Evolutionary conservation across 2,113 vertebrate species (phyloP).

Genomic region (Sceloporus tristichus): DNA sequence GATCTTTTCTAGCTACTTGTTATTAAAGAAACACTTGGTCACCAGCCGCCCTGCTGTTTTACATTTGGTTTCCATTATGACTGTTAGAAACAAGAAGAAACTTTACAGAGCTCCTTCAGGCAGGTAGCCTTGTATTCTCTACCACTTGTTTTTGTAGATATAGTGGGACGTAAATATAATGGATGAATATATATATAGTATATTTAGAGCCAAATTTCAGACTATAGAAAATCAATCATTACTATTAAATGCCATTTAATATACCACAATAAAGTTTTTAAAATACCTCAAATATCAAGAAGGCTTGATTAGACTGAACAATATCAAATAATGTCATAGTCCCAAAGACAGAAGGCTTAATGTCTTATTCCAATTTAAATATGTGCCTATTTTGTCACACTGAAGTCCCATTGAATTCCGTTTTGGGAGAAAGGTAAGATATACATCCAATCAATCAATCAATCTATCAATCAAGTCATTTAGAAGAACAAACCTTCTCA

Average conservation of each 20-base stretch:
- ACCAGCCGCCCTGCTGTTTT: constrained; percentile 5
- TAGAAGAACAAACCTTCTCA: not conserved
- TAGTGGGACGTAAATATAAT: not conserved
- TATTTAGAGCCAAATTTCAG: not conserved
- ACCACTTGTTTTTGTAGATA: constrained; percentile 13
- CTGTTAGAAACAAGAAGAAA: not conserved
- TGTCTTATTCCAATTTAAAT: not conserved
- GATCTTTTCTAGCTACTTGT: constrained; percentile 26
- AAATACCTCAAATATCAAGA: constrained; percentile 1
- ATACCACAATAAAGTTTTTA: constrained; percentile 16
- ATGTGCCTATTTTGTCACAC: no score
- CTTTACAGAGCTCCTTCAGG: constrained; percentile 16
- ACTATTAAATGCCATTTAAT: constrained; percentile 30
- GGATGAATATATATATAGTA: not conserved
- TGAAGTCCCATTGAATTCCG: no score
- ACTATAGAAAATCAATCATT: not conserved
- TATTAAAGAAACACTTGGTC: constrained; percentile 31
- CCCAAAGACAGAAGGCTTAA: not conserved
- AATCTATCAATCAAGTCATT: no score
- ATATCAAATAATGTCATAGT: constrained; percentile 12
- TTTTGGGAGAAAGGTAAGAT: no score
- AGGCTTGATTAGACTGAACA: not conserved
- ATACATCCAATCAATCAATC: no score
- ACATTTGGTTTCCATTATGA: constrained; percentile 37
- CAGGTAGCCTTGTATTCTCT: constrained; percentile 23